Conservation (phyloP, 2,888 invertebrate species). For the Chromoteleia sp. region DNA sequence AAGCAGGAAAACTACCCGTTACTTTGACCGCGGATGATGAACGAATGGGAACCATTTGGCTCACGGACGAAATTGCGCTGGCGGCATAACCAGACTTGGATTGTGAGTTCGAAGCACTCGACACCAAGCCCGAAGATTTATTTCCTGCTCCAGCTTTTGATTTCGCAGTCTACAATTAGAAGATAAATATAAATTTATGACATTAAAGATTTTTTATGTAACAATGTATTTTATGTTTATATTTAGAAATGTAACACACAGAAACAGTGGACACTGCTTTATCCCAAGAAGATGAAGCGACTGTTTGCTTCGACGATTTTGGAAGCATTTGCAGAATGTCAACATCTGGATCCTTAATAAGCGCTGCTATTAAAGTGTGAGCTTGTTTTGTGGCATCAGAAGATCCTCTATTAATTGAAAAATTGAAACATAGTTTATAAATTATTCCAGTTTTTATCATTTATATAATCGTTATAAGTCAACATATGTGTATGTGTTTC, state of each 20-base stretch:
- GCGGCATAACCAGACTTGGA: conserved; percentile 78
- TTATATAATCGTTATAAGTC: too few species aligned
- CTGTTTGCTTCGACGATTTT: conserved; percentile 87
- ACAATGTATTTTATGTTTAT: too few species aligned
- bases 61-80: conserved; percentile 75
- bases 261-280: conserved; percentile 85
- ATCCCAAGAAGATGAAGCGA: conserved; percentile 87
- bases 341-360: conserved; percentile 98
- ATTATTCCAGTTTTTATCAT: neutral
- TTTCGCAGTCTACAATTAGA: conserved; percentile 78
- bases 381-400: conserved; percentile 97
- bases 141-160: conserved; percentile 80
- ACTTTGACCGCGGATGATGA: conserved; percentile 81
- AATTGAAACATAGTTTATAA: neutral
- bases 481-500: too few species aligned
- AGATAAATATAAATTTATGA: conserved; percentile 1
- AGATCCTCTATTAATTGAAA: conserved; percentile 88
- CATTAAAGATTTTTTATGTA: too few species aligned
- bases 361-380: conserved; percentile 93
- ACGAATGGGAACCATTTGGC: conserved; percentile 81
- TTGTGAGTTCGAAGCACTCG: conserved; percentile 77
- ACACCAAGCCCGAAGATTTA: conserved; percentile 77
- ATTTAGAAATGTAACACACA: conserved; percentile 75
- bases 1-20: conserved; percentile 79
- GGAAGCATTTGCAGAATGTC: conserved; percentile 94